Evolutionary conservation across 2,888 invertebrate species (phyloP).

Genomic region (Xestobium rufovillosum): DNA sequence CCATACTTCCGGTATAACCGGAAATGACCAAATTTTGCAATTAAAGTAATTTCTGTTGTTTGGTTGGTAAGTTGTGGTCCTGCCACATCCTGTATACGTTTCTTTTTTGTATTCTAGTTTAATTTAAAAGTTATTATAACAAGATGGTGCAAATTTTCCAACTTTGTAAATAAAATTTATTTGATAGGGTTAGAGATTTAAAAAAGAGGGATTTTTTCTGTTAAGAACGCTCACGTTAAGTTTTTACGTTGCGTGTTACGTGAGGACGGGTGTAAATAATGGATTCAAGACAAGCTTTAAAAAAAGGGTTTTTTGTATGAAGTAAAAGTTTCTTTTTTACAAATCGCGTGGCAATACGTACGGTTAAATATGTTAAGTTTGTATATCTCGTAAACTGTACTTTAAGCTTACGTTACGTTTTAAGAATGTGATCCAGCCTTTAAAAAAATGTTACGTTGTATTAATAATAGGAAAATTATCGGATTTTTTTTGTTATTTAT

Average conservation of each 20-base stretch:
- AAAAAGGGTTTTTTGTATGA: conserved; percentile 17
- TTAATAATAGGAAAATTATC: conserved; percentile 36
- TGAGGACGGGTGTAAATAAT: conserved; percentile 33
- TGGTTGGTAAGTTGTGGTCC: too few species aligned
- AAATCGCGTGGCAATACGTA: conserved; percentile 7
- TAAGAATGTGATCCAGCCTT: conserved; percentile 20
- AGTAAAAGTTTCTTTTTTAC: not conserved
- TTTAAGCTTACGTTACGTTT: conserved; percentile 14
- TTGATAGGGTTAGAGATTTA: too few species aligned
- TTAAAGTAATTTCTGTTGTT: too few species aligned
- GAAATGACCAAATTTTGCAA: too few species aligned
- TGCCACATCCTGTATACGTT: too few species aligned
- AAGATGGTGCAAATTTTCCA: too few species aligned
- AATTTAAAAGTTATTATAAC: too few species aligned
- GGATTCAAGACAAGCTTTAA: conserved; percentile 26
- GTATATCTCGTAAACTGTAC: conserved; percentile 12
- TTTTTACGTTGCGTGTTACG: conserved; percentile 23
- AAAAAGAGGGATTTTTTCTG: not conserved
- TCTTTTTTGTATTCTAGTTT: too few species aligned
- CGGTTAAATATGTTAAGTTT: conserved; percentile 24
- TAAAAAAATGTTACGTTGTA: conserved; percentile 30
- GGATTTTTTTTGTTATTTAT: conserved; percentile 40
- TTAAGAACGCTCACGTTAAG: conserved; percentile 3
- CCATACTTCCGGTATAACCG: too few species aligned
- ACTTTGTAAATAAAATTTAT: too few species aligned